A percentile compares a stretch with the other conserved stretches of the same genome.
phyloP scores from a whole-genome alignment of 2,888 invertebrate genomes.

The Strigamia transsilvanica region DNA sequence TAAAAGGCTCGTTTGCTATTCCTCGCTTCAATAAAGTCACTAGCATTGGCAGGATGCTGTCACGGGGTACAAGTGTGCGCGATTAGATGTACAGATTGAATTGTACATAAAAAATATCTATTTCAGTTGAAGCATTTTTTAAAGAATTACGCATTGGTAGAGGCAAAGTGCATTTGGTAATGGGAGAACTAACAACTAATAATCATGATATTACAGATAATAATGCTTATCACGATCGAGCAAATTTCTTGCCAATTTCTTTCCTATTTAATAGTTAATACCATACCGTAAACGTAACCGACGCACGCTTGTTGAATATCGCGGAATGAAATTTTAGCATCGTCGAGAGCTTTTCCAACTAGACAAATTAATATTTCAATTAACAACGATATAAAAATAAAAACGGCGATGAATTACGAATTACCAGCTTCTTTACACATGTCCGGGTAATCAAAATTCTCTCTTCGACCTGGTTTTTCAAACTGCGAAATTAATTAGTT shows the following conservation, averaged over 20 bases:
- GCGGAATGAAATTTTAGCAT: conserved; percentile 79
- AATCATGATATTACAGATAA: not conserved
- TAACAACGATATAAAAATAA: not conserved
- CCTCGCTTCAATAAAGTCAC: too few species aligned
- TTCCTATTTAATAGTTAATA: too few species aligned
- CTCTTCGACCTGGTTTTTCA: conserved; percentile 85
- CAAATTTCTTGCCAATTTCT: too few species aligned
- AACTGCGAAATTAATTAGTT: conserved; percentile 70
- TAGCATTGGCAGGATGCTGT: too few species aligned
- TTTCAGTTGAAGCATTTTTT: too few species aligned
- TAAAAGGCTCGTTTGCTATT: too few species aligned
- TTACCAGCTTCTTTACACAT: conserved; percentile 87
- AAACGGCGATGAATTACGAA: conserved; percentile 1
- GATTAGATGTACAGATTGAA: too few species aligned
- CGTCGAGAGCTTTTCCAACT: conserved; percentile 83
- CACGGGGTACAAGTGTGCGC: too few species aligned
- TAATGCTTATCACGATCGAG: too few species aligned
- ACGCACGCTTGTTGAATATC: conserved; percentile 88
- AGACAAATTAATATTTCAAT: conserved; percentile 55
- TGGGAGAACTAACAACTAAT: not conserved
- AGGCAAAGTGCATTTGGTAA: conserved; percentile 19
- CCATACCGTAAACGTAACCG: conserved; percentile 86
- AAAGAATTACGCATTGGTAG: too few species aligned
- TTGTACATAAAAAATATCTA: too few species aligned
- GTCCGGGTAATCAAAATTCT: conserved; percentile 90